A percentile compares a stretch with the other conserved stretches of the same genome.
phyloP scores from a whole-genome alignment of 2,888 invertebrate species.

The Stomorhina lunata region DNA sequence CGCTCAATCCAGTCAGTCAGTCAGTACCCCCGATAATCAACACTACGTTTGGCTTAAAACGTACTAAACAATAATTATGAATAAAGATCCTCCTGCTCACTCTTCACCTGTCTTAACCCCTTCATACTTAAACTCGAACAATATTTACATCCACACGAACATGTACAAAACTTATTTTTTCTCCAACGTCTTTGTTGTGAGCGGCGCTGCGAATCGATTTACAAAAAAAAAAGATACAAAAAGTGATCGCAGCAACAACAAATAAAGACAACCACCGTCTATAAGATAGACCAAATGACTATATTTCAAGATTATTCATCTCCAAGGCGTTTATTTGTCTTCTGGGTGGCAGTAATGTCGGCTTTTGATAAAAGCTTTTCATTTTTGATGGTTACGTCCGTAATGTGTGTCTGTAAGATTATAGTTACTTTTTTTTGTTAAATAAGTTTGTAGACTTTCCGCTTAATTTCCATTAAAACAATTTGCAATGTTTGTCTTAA shows the following conservation, averaged over 20 bases:
- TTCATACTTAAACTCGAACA: too few relatives aligned
- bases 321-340: conserved; percentile 51
- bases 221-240: conserved; percentile 35
- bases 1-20: conserved; percentile 42
- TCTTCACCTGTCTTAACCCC: background rate
- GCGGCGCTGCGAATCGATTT: conserved; percentile 61
- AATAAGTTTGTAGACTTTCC: conserved; percentile 16
- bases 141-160: conserved; percentile 20
- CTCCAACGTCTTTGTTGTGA: conserved; percentile 46
- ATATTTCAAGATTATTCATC: conserved; percentile 58
- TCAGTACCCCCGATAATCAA: conserved; percentile 38
- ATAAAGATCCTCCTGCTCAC: background rate
- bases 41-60: conserved; percentile 57
- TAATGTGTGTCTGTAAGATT: conserved; percentile 32
- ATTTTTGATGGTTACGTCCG: conserved; percentile 47
- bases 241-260: background rate
- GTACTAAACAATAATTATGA: conserved; percentile 50
- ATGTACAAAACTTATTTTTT: conserved; percentile 6
- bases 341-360: conserved; percentile 60
- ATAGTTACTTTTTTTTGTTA: conserved; percentile 7
- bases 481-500: background rate
- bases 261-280: background rate
- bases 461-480: conserved; percentile 29
- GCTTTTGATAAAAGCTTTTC: conserved; percentile 56
- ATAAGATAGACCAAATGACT: conserved; percentile 59